phyloP scores from a whole-genome alignment of 2,888 invertebrate genomes.

The Aricia artaxerxes region DNA sequence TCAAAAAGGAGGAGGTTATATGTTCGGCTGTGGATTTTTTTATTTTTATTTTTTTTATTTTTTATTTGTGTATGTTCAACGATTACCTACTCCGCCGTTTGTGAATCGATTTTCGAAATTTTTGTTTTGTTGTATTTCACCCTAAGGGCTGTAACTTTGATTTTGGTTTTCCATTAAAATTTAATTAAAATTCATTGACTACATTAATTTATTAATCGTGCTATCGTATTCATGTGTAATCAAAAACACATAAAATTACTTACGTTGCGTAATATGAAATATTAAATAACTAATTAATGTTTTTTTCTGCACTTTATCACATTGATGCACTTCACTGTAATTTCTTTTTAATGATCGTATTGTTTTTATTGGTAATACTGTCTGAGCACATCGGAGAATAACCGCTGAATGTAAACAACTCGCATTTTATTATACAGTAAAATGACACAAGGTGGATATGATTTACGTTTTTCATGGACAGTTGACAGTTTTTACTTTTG shows the following conservation, averaged over 20 bases:
- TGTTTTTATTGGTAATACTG: background rate
- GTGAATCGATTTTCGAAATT: too few species aligned
- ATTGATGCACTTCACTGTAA: constrained; percentile 18
- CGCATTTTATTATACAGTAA: constrained; percentile 12
- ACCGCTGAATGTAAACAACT: constrained; percentile 28
- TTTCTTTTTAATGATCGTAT: constrained; percentile 13
- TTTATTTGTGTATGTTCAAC: too few species aligned
- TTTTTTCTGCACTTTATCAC: constrained; percentile 7
- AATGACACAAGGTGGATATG: constrained; percentile 14
- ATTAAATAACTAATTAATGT: constrained; percentile 21
- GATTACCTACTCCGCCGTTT: too few species aligned
- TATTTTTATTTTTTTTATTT: too few species aligned
- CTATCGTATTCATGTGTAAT: background rate
- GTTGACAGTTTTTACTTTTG: too few species aligned
- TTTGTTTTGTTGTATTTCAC: background rate
- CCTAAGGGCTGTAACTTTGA: background rate
- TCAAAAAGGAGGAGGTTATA: too few species aligned
- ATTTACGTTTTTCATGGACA: background rate
- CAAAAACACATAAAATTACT: constrained; percentile 8
- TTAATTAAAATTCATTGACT: background rate
- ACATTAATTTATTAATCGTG: background rate
- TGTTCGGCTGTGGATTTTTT: too few species aligned
- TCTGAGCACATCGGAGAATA: constrained; percentile 24
- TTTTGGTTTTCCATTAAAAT: too few species aligned
- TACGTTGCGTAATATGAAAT: constrained; percentile 29